Conservation (phyloP, 2,113 vertebrate genomes). For the Dendrocopos noguchii region DNA sequence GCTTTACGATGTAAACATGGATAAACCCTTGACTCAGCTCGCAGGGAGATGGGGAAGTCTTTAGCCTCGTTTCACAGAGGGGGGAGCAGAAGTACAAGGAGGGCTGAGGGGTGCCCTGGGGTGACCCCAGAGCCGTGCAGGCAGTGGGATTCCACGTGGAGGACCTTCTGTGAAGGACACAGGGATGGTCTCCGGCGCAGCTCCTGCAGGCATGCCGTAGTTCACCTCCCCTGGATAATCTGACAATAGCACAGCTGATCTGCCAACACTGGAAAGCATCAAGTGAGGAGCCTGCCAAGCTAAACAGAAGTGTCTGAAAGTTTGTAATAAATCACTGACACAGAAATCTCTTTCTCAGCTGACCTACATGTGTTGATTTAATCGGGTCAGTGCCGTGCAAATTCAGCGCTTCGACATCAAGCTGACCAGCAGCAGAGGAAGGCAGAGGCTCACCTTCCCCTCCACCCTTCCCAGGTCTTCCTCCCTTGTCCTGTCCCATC, state of each 20-base stretch:
- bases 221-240: neutral
- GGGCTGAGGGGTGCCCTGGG: neutral
- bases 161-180: neutral
- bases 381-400: neutral
- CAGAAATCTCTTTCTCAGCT: constrained; percentile 20
- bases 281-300: constrained; percentile 46
- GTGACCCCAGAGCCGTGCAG: neutral
- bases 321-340: constrained; percentile 23
- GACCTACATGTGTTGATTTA: constrained; percentile 9
- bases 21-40: neutral
- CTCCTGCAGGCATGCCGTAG: neutral
- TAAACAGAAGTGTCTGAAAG: constrained; percentile 37
- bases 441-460: neutral
- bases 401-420: rapidly evolving
- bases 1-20: neutral
- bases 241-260: neutral
- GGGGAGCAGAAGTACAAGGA: neutral
- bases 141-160: neutral
- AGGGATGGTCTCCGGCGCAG: neutral
- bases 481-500: neutral
- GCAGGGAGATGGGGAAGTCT: neutral
- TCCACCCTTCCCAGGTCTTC: neutral
- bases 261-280: constrained; percentile 50
- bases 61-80: neutral
- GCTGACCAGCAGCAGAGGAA: neutral